A percentile compares a stretch with the other conserved stretches of the same genome.
These are phyloP conservation scores for Autographa pulchrina DNA, from an alignment of 2,888 invertebrate species.

Conservation along the genomic window DNA sequence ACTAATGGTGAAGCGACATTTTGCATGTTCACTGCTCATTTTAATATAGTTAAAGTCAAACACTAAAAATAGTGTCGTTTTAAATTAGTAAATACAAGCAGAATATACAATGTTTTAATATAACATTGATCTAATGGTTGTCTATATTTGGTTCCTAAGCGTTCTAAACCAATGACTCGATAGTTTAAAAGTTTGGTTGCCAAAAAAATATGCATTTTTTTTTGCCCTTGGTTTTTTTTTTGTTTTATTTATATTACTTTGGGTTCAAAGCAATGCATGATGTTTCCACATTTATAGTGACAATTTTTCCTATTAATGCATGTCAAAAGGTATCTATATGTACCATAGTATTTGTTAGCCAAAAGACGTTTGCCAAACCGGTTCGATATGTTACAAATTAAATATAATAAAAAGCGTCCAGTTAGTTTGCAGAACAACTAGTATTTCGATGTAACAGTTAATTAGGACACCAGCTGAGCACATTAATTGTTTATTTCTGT, in stretches of 20 bases:
- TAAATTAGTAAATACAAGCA: neutral
- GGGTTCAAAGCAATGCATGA: too few relatives aligned
- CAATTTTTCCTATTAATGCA: too few relatives aligned
- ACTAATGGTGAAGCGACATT: neutral
- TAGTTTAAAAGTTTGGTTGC: too few relatives aligned
- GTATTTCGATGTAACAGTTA: neutral
- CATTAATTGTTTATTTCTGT: neutral
- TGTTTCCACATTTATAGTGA: too few relatives aligned
- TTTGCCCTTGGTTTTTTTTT: too few relatives aligned
- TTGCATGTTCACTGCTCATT: neutral
- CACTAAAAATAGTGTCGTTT: neutral
- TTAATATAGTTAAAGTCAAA: neutral
- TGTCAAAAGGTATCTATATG: neutral
- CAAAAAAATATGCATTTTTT: too few relatives aligned
- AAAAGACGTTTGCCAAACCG: neutral
- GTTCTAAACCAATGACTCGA: too few relatives aligned
- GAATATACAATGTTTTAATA: too few relatives aligned
- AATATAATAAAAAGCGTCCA: neutral
- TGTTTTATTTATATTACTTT: too few relatives aligned
- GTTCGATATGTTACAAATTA: slow-evolving; percentile 1
- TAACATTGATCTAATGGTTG: too few relatives aligned
- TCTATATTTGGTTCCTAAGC: too few relatives aligned
- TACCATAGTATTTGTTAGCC: neutral
- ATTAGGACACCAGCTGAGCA: neutral
- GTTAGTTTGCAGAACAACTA: neutral